These are phyloP conservation scores for Anneissia japonica DNA, from an alignment of 35 echinoderm and acorn worm species.

Conservation along the genomic window DNA sequence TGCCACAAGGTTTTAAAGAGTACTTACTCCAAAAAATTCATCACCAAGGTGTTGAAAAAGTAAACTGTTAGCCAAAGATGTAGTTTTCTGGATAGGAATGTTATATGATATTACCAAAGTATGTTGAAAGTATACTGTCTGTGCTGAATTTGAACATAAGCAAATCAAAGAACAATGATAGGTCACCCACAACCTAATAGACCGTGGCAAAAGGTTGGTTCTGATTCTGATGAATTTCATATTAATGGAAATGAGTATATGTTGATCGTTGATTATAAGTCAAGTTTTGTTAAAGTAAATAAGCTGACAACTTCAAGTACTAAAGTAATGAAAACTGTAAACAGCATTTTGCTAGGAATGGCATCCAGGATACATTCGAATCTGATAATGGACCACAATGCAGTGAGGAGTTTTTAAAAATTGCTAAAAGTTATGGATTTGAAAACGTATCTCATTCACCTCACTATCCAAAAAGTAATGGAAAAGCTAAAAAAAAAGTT, in stretches of 20 bases:
- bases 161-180: constrained; percentile 39
- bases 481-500: constrained; percentile 51
- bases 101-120: constrained; percentile 13
- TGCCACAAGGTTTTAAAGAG: background rate
- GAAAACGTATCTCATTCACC: background rate
- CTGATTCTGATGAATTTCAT: constrained; percentile 38
- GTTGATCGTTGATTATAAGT: constrained; percentile 41
- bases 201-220: constrained; percentile 43
- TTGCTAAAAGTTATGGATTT: constrained; percentile 30
- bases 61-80: constrained; percentile 27
- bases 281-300: constrained; percentile 35
- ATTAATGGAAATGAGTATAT: constrained; percentile 15
- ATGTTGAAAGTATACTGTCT: constrained; percentile 13
- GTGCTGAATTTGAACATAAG: constrained; percentile 17
- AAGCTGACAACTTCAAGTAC: constrained; percentile 7
- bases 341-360: constrained; percentile 33
- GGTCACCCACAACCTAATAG: constrained; percentile 18
- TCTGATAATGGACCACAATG: constrained; percentile 11
- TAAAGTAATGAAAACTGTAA: constrained; percentile 12
- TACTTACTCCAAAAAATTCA: constrained; percentile 37
- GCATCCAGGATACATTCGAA: constrained; percentile 24
- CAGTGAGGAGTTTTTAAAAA: background rate
- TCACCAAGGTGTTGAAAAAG: constrained; percentile 52
- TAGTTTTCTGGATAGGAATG: constrained; percentile 50
- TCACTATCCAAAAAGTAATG: constrained; percentile 42